Evolutionary conservation across 2,797 vertebrate species (phyloP), one percentile per base, ranked within the genome.

Genomic region (Pseudocheirus occidentalis): DNA sequence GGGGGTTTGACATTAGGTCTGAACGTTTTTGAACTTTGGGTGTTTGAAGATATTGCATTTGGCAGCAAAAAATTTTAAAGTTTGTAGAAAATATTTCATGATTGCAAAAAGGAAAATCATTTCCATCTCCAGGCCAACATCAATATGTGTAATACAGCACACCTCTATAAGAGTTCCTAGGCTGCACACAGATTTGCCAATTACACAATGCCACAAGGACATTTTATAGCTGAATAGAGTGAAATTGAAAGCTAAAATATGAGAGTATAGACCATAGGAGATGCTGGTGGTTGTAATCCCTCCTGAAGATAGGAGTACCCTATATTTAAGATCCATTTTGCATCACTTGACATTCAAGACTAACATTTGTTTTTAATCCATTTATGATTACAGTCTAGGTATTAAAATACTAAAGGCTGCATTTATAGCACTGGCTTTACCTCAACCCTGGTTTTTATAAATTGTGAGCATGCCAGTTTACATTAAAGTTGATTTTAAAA

Each of bases 371-470:
- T 97, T 96, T 94, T 93, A 95, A 96, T 95, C 4, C 62, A 87
- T 0, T 92, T 94, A 10, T 95, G 87, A 57, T 56, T 96, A 6
- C n/a, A 92, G 55, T 96, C 58, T 81, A 55, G 40, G 73, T 94
- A 93, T 92, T 96, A 55, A 95, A 97, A 97, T 92, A 24, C 52
- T 73, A 89, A 96, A 96, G 93, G 24, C 91, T 73, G 4, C 3
- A 94, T 58, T 58, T 96, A 81, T 93, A 6, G 81, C 46, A 5
- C 54, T 94, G 95, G 13, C 90, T 92, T 97, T 96, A 53, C 94
- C 98, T 98, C 94, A 95, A 2, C 81, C 54, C 56, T 95, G 31
- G 87, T 96, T 98, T 94, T 97, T 96, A 55, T 95, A 96, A 94
- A 92, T 93, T 90, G 40, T 90, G 93, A 97, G n/a, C 92, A 18